Percentiles rank a stretch among this genome's conserved stretches.
Evolutionary conservation across 2,113 vertebrate species (phyloP).

Genomic region (Glaucidium brasilianum): DNA sequence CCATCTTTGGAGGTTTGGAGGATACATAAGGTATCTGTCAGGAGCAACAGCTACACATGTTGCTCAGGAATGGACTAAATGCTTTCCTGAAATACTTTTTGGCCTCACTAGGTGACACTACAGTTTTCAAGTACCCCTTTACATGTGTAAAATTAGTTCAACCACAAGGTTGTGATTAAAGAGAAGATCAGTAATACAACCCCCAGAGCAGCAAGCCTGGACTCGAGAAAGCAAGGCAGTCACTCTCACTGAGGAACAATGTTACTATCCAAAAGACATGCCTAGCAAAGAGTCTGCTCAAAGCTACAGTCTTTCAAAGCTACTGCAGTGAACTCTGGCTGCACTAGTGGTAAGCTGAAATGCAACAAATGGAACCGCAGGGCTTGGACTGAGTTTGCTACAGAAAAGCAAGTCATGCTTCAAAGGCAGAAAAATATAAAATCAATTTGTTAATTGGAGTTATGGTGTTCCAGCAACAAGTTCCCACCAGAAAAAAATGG

Average conservation of each 20-base stretch:
- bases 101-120: neutral
- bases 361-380: neutral
- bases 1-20: neutral
- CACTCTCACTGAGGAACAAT: neutral
- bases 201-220: accelerated
- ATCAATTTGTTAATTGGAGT: neutral
- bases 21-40: neutral
- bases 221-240: neutral
- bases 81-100: neutral
- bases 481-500: neutral
- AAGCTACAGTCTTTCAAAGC: neutral
- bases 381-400: neutral
- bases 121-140: neutral
- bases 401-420: neutral
- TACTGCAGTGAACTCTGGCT: neutral
- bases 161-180: neutral
- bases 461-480: neutral
- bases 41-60: neutral
- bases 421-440: neutral
- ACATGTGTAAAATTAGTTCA: neutral
- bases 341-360: neutral
- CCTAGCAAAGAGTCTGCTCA: neutral
- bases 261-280: neutral
- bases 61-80: neutral
- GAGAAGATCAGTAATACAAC: neutral